These are phyloP conservation scores for Gallinago jamesoni DNA, from an alignment of 2,113 vertebrate genomes.

Conservation along the genomic window DNA sequence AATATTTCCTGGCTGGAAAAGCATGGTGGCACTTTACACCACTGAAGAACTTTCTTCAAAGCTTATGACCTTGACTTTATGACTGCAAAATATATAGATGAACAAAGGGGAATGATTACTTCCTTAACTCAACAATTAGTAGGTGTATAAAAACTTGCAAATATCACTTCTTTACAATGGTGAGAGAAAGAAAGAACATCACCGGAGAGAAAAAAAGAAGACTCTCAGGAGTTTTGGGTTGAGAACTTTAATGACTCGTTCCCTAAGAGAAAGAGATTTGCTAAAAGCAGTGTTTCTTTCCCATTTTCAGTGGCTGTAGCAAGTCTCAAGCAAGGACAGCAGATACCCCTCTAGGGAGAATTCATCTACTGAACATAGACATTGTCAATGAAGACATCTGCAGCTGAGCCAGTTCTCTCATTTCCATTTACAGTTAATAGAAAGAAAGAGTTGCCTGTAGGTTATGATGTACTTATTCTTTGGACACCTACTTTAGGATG, in stretches of 20 bases:
- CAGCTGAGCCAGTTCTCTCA: neutral
- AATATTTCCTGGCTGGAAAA: neutral
- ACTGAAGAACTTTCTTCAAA: neutral
- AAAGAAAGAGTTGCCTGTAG: neutral
- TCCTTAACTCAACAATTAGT: neutral
- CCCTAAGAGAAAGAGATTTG: neutral
- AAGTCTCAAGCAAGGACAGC: neutral
- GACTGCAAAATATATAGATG: neutral
- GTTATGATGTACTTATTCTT: neutral
- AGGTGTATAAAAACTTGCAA: neutral
- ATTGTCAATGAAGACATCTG: neutral
- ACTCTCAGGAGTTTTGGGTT: neutral
- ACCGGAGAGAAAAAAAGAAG: neutral
- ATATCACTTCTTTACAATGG: neutral
- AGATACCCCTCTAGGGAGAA: neutral
- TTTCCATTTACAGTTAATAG: neutral
- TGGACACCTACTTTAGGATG: neutral
- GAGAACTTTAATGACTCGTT: neutral
- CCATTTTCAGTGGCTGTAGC: neutral
- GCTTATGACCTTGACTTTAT: neutral
- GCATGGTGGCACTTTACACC: neutral
- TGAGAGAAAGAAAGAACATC: neutral
- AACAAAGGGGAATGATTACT: neutral
- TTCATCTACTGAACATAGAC: neutral
- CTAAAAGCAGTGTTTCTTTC: neutral